Conservation (phyloP, 2,113 vertebrate species). For the Astur gentilis region DNA sequence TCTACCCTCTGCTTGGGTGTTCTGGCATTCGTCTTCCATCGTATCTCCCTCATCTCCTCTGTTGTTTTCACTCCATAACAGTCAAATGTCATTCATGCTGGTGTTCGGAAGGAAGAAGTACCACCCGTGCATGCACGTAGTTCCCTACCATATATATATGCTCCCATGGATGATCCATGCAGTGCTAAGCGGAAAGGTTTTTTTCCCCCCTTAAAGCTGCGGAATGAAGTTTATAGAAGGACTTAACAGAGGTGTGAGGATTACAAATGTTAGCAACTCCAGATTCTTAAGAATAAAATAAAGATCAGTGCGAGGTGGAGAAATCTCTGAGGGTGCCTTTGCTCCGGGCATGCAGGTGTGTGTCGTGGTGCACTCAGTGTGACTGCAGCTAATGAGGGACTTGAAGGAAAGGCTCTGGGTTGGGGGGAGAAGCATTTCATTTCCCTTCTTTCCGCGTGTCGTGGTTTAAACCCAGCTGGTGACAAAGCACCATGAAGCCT, state of each 20-base stretch:
- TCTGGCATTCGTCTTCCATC: background rate
- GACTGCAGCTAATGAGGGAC: background rate
- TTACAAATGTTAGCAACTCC: background rate
- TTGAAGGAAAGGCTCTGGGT: background rate
- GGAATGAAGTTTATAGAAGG: background rate
- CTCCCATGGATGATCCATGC: background rate
- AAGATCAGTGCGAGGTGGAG: background rate
- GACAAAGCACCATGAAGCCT: no score
- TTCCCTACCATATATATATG: accelerated
- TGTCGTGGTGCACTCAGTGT: background rate
- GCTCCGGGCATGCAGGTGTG: background rate
- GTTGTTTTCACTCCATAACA: background rate
- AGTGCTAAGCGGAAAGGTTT: background rate
- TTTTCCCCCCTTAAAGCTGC: background rate
- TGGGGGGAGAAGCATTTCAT: background rate
- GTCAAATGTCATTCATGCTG: background rate
- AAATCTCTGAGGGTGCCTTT: background rate
- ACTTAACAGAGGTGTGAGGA: background rate
- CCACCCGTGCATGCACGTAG: no score
- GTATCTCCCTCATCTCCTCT: background rate
- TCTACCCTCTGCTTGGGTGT: accelerated
- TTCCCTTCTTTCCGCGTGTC: background rate
- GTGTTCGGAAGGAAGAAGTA: background rate
- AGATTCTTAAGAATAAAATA: background rate
- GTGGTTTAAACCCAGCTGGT: no score